These are phyloP conservation scores for Brachionus manjavacas DNA, from an alignment of 1,140 invertebrate genomes.

Conservation along the genomic window DNA sequence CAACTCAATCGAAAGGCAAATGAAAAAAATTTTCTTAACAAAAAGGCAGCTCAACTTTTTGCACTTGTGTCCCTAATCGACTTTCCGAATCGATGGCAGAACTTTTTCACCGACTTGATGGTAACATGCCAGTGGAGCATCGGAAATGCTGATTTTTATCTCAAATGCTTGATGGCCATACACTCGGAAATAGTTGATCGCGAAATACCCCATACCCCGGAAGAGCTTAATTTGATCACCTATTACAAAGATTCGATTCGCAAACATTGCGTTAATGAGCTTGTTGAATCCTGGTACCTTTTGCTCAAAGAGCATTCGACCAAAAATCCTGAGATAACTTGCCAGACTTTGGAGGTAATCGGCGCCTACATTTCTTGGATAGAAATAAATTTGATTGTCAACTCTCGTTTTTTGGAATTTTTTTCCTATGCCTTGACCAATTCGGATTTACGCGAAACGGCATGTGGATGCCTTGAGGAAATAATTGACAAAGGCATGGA, in stretches of 20 bases:
- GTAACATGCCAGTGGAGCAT: slow-evolving; percentile 52
- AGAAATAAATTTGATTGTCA: slow-evolving; percentile 63
- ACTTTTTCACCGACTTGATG: slow-evolving; percentile 61
- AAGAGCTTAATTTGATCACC: slow-evolving; percentile 60
- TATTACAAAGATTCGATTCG: slow-evolving; percentile 63
- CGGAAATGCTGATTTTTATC: slow-evolving; percentile 59
- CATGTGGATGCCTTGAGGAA: slow-evolving; percentile 62
- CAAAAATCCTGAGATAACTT: slow-evolving; percentile 56
- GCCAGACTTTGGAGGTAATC: slow-evolving; percentile 61
- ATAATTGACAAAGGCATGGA: slow-evolving; percentile 65
- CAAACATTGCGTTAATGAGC: slow-evolving; percentile 58
- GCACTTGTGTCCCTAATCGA: slow-evolving; percentile 60
- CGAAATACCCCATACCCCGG: slow-evolving; percentile 57
- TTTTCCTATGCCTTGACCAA: slow-evolving; percentile 58
- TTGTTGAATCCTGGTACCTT: slow-evolving; percentile 62
- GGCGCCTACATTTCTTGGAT: slow-evolving; percentile 64
- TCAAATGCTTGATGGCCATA: slow-evolving; percentile 60
- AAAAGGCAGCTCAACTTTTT: slow-evolving; percentile 62
- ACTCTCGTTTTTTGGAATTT: slow-evolving; percentile 61
- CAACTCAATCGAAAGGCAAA: slow-evolving; percentile 44
- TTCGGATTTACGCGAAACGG: slow-evolving; percentile 56
- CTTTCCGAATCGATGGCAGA: slow-evolving; percentile 60
- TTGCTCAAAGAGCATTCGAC: slow-evolving; percentile 57
- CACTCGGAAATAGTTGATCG: slow-evolving; percentile 61
- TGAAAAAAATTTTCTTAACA: slow-evolving; percentile 55